Percentiles rank a stretch among this genome's conserved stretches.
These are phyloP conservation scores for Leptosomus discolor DNA, from an alignment of 2,113 vertebrate species.

Conservation along the genomic window DNA sequence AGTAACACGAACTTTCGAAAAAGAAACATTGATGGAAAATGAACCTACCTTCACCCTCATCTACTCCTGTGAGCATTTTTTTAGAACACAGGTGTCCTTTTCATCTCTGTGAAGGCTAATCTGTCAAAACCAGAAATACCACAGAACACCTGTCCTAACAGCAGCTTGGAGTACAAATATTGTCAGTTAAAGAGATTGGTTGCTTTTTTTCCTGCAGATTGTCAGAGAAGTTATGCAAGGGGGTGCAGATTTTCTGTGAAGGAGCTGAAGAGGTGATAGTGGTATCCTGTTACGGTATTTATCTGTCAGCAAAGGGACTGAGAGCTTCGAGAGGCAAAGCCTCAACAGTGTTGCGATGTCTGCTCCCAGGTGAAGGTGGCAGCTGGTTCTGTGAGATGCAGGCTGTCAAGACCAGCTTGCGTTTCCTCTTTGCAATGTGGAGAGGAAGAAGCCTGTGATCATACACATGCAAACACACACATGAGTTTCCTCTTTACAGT, in stretches of 20 bases:
- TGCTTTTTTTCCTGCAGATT: neutral
- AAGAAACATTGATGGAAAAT: neutral
- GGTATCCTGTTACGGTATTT: neutral
- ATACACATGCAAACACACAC: neutral
- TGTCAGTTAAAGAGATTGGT: constrained; percentile 35
- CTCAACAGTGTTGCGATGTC: neutral
- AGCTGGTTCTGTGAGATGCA: neutral
- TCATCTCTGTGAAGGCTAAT: neutral
- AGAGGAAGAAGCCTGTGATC: neutral
- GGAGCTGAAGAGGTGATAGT: neutral
- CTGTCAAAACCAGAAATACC: constrained; percentile 57
- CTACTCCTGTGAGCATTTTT: neutral
- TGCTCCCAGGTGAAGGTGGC: neutral
- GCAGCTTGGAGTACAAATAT: neutral
- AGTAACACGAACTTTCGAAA: neutral
- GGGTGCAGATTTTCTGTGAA: neutral
- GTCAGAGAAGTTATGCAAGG: neutral
- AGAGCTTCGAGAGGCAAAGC: neutral
- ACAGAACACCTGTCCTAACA: constrained; percentile 37
- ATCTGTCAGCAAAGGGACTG: neutral
- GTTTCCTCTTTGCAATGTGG: neutral
- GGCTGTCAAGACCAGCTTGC: neutral
- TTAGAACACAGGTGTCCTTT: constrained; percentile 16
- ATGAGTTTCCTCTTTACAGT: neutral
- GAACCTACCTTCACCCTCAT: neutral